Evolutionary conservation across 2,888 invertebrate species (phyloP), one percentile per base, ranked within the genome.

Genomic region (Pammene fasciana): DNA sequence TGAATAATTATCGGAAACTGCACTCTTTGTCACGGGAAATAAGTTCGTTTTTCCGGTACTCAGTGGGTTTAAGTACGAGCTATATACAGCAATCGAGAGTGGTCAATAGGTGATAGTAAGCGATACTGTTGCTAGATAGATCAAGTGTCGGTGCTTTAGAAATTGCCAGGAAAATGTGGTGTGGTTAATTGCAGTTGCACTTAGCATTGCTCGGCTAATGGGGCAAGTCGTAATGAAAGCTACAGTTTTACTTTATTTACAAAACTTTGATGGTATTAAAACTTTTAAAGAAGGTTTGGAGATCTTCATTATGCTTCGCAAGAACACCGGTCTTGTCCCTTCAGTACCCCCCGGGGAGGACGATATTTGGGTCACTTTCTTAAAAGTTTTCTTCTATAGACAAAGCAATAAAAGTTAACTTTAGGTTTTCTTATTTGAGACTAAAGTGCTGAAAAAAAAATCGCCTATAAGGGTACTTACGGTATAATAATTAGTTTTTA

Each of bases 91-190:
- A 52, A 26, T n/a, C 8, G 38, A 54, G 61, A 62, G 26, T 50
- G 46, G 43, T 60, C 66, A 55, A 48, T 52, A 34, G 57, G 66
- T 50, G 62, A 72, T 62, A 46, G 67, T 65, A 65, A 68, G 65
- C 59, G 71, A 72, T 48, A 70, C 70, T 65, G 34, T 65, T 41
- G 68, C 68, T 18, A 46, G 52, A 54, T 52, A 59, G 64, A 70
- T 70, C 65, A 59, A 64, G 56, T 68, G 67, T 67, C 71, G 52
- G 59, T 41, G 54, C 65, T 68, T 46, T 70, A 65, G 70, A 70
- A 65, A 70, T 34, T 54, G 59, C 59, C 16, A 54, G 46, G 59
- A 62, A 68, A 64, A 68, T 65, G 64, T 34, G 57, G 18, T 59
- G 57, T 52, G 36, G 64, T 36, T 57, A 64, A 68, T 59, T 59